Evolutionary conservation across 92 coral and sea anemone species (phyloP), one percentile per base, ranked within the genome.

Genomic region (Chrysogorgia sp.): DNA sequence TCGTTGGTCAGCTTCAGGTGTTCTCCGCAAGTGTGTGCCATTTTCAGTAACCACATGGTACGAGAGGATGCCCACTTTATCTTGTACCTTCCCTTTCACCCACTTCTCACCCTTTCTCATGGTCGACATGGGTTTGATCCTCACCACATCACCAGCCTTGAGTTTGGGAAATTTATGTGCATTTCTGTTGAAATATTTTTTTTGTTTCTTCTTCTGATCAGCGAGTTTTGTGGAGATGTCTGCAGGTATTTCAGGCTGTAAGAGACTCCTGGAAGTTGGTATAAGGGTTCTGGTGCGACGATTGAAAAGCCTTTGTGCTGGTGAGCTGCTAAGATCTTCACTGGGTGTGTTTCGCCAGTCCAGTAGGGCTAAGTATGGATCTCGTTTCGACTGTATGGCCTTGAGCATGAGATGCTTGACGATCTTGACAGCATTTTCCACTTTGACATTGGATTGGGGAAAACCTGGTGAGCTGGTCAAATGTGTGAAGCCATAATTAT

Each of bases 371-470:
- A 78, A 37, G 50, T 78, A 40, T 10, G 75, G 63, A 49, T 64
- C 76, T 29, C 70, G 24, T 50, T 79, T 79, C 21, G 83, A 79
- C 20, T 49, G 71, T 29, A n/a, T n/a, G n/a, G n/a, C 83, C 59
- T 66, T 79, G 37, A 34, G 65, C 34, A 79, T 40, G 15, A 79
- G 83, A 47, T 52, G 50, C 76, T 79, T 66, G 7, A 56, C 76
- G 45, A 67, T 32, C 52, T 79, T 79, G 25, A 50, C 83, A 33
- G 83, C 83, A 43, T 80, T 80, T 28, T 80, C 84, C 15, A 69
- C 70, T 41, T 67, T 80, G 10, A 68, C 79, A 57, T 57, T 75
- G 34, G 71, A 75, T 21, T 60, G 67, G 15, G 81, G 57, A 71
- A 57, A 75, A 22, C 81, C 49, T 29, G 32, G 68, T 21, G 68